Evolutionary conservation across 2,888 invertebrate species (phyloP).

Genomic region (Sipunculus nudus): DNA sequence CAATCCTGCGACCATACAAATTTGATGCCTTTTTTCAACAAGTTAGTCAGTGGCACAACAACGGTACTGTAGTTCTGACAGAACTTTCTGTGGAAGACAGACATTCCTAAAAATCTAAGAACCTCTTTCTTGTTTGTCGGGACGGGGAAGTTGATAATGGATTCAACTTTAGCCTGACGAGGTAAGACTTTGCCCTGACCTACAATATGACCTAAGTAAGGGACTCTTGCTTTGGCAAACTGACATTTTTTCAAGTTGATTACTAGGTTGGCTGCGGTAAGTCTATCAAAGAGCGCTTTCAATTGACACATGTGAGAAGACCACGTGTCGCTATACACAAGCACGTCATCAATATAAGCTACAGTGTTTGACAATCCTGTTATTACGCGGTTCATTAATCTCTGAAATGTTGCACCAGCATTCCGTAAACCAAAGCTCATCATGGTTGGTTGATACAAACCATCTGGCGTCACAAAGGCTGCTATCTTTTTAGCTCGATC

Average conservation of each 20-base stretch:
- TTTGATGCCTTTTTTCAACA: constrained; percentile 17
- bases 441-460: too few species aligned
- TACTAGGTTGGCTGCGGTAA: not conserved
- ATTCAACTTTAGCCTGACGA: constrained; percentile 12
- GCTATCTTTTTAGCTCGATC: too few species aligned
- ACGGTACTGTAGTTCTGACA: not conserved
- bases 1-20: too few species aligned
- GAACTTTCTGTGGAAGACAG: not conserved
- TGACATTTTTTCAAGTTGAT: constrained; percentile 18
- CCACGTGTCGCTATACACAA: not conserved
- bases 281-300: not conserved
- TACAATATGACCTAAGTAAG: constrained; percentile 37
- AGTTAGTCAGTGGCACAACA: not conserved
- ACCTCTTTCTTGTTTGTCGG: constrained; percentile 2
- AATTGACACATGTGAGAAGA: not conserved
- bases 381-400: not conserved
- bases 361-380: not conserved
- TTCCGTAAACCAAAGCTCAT: not conserved
- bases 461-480: too few species aligned
- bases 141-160: constrained; percentile 9
- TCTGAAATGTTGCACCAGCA: not conserved
- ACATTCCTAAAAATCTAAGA: constrained; percentile 20
- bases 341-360: not conserved
- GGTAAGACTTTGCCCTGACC: constrained; percentile 15
- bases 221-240: constrained; percentile 23